Evolutionary conservation across 2,888 invertebrate genomes (phyloP), one percentile per base, ranked within the genome.

Genomic region (Lycophotia porphyrea): DNA sequence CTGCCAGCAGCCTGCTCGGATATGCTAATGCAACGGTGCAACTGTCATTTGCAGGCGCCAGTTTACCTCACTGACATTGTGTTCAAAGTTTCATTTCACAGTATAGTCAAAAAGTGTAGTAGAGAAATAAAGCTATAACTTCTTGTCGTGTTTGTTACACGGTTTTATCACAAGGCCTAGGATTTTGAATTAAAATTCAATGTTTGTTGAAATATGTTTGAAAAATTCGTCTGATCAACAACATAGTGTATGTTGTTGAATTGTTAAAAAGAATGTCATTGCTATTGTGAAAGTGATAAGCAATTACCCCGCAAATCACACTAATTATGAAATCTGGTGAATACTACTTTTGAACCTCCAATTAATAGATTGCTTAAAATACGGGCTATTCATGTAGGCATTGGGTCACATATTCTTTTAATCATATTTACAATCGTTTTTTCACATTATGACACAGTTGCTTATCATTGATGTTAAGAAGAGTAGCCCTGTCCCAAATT

Each of bases 21-120:
- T 73, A 73, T 83, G 83, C 79, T 66, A 81, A 83, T 81, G 70
- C 70, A 70, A 47, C 67, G 34, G 60, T 80, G 83, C 81, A 83
- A 58, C 83, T 73, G 79, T 81, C 83, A 83, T 70, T 79, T 81
- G 34, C 82, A 82, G 44, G 47, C 66, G 18, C 64, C 39, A 34
- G 65, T 60, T 78, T 76, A 76, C 65, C 65, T 60, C 58, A 39
- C 76, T 66, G 39, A 68, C 42, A 31, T 80, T 60, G 69, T 60
- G 77, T 39, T 76, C 44, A 52, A 75, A 65, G 15, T 39, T 69
- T 76, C 1, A 81, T 68, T 64, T 63, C 21, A 60, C 4, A 31
- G 11, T 34, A 15, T n/a, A n/a, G 49, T 9, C 24, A 55, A 55
- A 7, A 52, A 55, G 2, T n/a, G 27, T 21, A 31, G 31, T 60